Conservation (phyloP, 2,888 invertebrate genomes). For the Cancer borealis region DNA sequence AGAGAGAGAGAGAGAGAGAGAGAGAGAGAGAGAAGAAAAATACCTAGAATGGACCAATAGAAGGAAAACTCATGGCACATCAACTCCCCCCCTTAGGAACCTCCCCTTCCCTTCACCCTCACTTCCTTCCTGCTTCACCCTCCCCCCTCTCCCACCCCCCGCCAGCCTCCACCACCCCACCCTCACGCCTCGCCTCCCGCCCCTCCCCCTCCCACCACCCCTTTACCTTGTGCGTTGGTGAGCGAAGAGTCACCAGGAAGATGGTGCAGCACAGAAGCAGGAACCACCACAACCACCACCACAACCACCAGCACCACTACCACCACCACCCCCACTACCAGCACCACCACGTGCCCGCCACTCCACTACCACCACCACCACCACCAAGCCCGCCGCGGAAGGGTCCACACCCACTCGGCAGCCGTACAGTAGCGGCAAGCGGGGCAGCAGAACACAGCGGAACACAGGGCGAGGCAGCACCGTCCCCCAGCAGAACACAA, state of each 20-base stretch:
- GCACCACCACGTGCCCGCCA: not conserved
- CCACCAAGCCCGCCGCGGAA: not conserved
- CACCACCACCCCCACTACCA: not conserved
- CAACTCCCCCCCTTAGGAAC: not conserved
- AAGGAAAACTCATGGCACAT: not conserved
- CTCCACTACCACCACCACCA: not conserved
- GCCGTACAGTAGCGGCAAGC: not conserved
- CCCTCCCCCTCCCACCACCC: not conserved
- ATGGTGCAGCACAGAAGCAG: not conserved
- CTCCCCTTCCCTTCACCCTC: not conserved
- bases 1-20: not conserved
- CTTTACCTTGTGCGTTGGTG: constrained; percentile 1
- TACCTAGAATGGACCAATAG: not conserved
- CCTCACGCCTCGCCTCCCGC: not conserved
- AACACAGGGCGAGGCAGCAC: not conserved
- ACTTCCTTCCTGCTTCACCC: not conserved
- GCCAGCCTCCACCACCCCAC: not conserved
- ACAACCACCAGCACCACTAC: not conserved
- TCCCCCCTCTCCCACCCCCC: not conserved
- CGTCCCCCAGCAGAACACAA: constrained; percentile 27
- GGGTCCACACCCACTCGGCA: not conserved
- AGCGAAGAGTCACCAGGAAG: not conserved
- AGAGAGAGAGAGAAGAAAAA: not conserved
- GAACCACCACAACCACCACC: not conserved
- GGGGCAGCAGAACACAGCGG: not conserved